Conservation (phyloP, 1,140 invertebrate genomes). For the Leptinotarsa undecemlineata region DNA sequence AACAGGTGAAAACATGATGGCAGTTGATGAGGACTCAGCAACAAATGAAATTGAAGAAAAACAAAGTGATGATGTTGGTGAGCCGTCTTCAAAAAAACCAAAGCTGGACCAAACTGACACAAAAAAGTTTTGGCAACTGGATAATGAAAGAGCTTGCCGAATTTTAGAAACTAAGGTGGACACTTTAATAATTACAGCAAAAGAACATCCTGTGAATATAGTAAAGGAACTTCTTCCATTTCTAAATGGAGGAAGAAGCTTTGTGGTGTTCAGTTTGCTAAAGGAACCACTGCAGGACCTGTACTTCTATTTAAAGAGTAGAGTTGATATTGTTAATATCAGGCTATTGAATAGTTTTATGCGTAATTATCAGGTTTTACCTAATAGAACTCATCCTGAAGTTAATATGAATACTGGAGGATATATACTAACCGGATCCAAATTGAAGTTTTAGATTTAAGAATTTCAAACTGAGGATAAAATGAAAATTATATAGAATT, state of each 20-base stretch:
- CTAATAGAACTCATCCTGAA: constrained; percentile 82
- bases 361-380: constrained; percentile 86
- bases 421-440: constrained; percentile 73
- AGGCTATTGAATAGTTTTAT: constrained; percentile 85
- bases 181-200: constrained; percentile 77
- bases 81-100: constrained; percentile 39
- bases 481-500: neutral
- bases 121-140: constrained; percentile 67
- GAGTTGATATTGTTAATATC: constrained; percentile 71
- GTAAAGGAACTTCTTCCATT: constrained; percentile 74
- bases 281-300: constrained; percentile 82
- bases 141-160: constrained; percentile 65
- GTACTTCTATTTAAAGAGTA: constrained; percentile 74
- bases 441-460: constrained; percentile 51
- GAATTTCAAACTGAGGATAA: neutral
- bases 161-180: constrained; percentile 70
- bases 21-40: neutral
- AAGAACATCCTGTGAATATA: constrained; percentile 83
- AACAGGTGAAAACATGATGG: neutral
- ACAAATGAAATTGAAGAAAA: constrained; percentile 22
- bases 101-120: constrained; percentile 34
- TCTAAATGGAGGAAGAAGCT: constrained; percentile 75
- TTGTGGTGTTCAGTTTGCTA: constrained; percentile 81
- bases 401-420: constrained; percentile 77
- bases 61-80: constrained; percentile 32